These are phyloP conservation scores for Enteromius afrohamiltoni DNA, from an alignment of 2,797 vertebrate species.

Conservation along the genomic window DNA sequence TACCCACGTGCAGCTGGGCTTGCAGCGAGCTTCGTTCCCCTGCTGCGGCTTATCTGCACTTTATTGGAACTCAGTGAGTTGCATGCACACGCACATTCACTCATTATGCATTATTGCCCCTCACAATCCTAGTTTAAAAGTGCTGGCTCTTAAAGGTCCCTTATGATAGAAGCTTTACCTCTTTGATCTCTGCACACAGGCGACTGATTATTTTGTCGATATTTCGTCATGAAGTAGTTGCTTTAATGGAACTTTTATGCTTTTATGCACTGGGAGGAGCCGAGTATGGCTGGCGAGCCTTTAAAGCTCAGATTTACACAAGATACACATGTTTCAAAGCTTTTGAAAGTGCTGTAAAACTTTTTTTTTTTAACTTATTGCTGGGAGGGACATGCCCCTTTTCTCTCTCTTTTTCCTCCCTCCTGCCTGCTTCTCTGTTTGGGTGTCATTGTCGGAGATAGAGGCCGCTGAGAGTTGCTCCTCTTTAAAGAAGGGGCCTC, in stretches of 20 bases:
- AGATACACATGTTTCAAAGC: slow-evolving; percentile 33
- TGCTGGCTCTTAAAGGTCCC: slow-evolving; percentile 44
- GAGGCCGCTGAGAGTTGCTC: slow-evolving; percentile 53
- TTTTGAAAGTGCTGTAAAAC: slow-evolving; percentile 29
- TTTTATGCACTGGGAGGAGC: slow-evolving; percentile 45
- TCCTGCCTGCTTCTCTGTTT: slow-evolving; percentile 35
- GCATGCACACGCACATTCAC: neutral
- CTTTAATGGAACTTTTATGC: slow-evolving; percentile 49
- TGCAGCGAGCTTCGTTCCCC: slow-evolving; percentile 14
- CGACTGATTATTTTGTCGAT: slow-evolving; percentile 33
- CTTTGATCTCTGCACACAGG: slow-evolving; percentile 49
- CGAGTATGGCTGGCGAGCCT: neutral
- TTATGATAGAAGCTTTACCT: slow-evolving; percentile 28
- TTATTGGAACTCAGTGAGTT: slow-evolving; percentile 34
- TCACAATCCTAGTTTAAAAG: slow-evolving; percentile 39
- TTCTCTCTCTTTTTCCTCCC: slow-evolving; percentile 8
- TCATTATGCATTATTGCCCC: slow-evolving; percentile 42
- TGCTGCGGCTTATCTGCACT: slow-evolving; percentile 30
- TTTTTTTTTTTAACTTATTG: slow-evolving; percentile 13
- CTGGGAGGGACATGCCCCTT: slow-evolving; percentile 21
- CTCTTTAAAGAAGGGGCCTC: slow-evolving; percentile 65
- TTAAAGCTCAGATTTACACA: slow-evolving; percentile 10
- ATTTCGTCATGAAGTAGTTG: slow-evolving; percentile 23
- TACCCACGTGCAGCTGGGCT: slow-evolving; percentile 37
- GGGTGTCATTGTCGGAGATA: slow-evolving; percentile 49